Base-by-base conservation (phyloP, 2,888 invertebrate genomes). In the Trachelus tabidus region DNA sequence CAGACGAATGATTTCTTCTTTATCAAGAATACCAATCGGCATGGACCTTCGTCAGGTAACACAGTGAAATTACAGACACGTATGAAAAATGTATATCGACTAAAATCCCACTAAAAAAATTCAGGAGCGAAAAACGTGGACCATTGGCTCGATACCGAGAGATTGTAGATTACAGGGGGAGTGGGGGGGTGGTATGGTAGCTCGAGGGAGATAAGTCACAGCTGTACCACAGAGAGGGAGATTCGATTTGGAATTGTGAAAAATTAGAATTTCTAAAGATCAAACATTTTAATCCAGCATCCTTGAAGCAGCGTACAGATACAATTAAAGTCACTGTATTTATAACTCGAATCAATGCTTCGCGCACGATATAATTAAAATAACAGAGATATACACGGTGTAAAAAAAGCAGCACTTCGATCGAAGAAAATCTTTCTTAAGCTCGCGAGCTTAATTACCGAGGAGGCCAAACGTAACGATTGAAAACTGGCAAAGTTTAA, bases 401-500 rank as follows among this genome's bases (percentile, higher is more conserved):
- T 56, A 9, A 23, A 6, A 56, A 23, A 23, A 9, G 40, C 2
- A 23, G 0, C 9, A 2, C 40, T 23, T 56, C 23, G 0, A 56
- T 56, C 6, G 23, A 23, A 9, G 2, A 56, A 15, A 56, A 40
- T 23, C 23, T 6, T 56, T 23, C 9, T 2, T 9, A 56, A 56
- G 23, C 56, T 23, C 23, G 15, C 56, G 56, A 56, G 23, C 56
- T 56, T 56, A 56, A 56, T 23, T 23, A 2, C 2, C 23, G 0
- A 9, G 0, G 23, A 56, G 23, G 2, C 4, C 15, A 15, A 40
- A 40, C 1, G 23, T 9, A 23, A 79, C 77, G 79, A 69, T 56
- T 34, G 75, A 77, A 81, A 82, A 83, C 83, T 83, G 81, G 77
- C 78, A 79, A 84, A 85, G 82, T 84, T 85, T 83, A 74, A 31